These are phyloP conservation scores for Pelvicachromis taeniatus DNA, from an alignment of 2,113 vertebrate species.

Conservation along the genomic window DNA sequence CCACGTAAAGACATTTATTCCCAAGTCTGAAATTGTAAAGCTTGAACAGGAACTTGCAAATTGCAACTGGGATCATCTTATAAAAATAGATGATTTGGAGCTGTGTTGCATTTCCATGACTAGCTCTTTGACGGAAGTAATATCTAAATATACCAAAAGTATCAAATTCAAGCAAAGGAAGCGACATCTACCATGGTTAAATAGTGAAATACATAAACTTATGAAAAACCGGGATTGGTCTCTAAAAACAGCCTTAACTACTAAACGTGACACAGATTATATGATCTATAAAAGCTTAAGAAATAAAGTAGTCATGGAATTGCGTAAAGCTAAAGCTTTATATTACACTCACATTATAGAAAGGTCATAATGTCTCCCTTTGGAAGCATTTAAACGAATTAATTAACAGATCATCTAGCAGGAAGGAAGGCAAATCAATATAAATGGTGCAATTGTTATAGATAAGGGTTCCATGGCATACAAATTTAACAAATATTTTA, in stretches of 20 bases:
- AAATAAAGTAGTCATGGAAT: background rate
- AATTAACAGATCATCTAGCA: background rate
- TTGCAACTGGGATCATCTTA: background rate
- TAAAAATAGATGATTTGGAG: background rate
- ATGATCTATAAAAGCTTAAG: background rate
- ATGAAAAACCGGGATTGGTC: accelerated
- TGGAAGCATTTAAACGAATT: background rate
- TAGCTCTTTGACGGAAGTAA: background rate
- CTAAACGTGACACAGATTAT: accelerated
- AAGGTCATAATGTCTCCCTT: background rate
- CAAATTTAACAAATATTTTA: accelerated
- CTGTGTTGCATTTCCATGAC: background rate
- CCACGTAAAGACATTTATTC: background rate
- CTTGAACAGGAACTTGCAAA: background rate
- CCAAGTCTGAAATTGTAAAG: background rate
- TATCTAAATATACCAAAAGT: background rate
- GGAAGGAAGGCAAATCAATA: background rate
- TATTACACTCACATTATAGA: background rate
- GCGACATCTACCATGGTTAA: accelerated
- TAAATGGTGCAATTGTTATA: accelerated
- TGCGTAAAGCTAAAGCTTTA: background rate
- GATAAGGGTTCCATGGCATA: background rate
- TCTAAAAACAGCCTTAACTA: background rate
- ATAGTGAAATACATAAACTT: background rate
- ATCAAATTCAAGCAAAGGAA: background rate